These are phyloP conservation scores for Kradibia gibbosae DNA, from an alignment of 1,140 invertebrate species.

Conservation along the genomic window DNA sequence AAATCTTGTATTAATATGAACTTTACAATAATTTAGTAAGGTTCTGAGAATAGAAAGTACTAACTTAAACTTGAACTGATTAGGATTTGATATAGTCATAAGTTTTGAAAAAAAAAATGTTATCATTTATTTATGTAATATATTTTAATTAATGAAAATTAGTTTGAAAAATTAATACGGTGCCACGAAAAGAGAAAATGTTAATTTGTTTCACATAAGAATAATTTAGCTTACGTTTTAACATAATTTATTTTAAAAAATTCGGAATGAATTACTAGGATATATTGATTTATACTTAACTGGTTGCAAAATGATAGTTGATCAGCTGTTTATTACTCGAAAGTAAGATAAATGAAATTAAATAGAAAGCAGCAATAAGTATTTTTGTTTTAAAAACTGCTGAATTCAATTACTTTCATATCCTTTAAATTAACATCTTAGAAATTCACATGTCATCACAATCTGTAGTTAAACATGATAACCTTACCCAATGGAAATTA, in stretches of 20 bases:
- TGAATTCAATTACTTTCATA: too few species aligned
- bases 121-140: background rate
- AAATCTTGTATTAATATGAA: too few species aligned
- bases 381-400: too few species aligned
- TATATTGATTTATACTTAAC: background rate
- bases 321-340: background rate
- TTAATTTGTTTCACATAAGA: background rate
- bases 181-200: background rate
- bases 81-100: too few species aligned
- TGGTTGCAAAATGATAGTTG: background rate
- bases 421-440: too few species aligned
- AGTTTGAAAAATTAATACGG: background rate
- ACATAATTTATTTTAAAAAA: background rate
- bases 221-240: background rate
- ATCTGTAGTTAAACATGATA: too few species aligned
- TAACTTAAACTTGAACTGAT: too few species aligned
- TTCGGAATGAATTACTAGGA: background rate
- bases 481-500: too few species aligned
- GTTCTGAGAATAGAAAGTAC: too few species aligned
- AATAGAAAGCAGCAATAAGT: background rate
- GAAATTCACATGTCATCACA: too few species aligned
- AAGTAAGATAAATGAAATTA: background rate
- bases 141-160: constrained; percentile 1
- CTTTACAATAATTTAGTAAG: too few species aligned
- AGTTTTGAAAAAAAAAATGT: too few species aligned